Percentiles rank a stretch among this genome's conserved stretches.
phyloP scores from a whole-genome alignment of 2,113 vertebrate genomes.

The Callaeas wilsoni region DNA sequence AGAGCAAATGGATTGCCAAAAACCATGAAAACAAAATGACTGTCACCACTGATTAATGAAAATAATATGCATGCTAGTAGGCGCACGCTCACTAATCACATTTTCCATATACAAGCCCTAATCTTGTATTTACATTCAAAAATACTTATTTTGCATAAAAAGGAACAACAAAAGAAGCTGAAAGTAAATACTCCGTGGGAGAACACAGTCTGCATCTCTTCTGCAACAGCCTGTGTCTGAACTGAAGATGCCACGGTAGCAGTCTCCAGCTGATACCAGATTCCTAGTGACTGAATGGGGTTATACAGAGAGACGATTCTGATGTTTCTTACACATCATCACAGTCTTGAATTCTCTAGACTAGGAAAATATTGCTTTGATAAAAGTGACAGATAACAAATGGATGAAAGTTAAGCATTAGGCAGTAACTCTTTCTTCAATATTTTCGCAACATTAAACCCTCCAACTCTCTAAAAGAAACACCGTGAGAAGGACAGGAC shows the following conservation, averaged over 20 bases:
- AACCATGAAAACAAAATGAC: conserved; percentile 7
- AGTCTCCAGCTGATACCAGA: conserved; percentile 14
- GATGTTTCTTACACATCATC: background rate
- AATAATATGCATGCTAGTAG: conserved; percentile 11
- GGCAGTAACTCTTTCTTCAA: background rate
- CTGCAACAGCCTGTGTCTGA: conserved; percentile 14
- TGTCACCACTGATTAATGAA: conserved; percentile 26
- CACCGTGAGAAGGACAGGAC: background rate
- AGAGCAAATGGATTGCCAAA: background rate
- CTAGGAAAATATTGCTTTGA: conserved; percentile 17
- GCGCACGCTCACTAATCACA: background rate
- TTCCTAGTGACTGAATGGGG: conserved; percentile 54
- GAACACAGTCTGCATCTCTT: background rate
- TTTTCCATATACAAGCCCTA: conserved; percentile 5
- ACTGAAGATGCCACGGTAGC: background rate
- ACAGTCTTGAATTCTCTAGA: background rate
- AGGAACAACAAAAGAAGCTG: conserved; percentile 15
- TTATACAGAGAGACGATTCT: background rate
- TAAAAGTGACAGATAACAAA: conserved; percentile 23
- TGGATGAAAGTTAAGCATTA: conserved; percentile 4
- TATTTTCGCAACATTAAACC: background rate
- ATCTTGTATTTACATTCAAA: conserved; percentile 25
- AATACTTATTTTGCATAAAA: conserved; percentile 25
- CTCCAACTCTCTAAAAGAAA: background rate
- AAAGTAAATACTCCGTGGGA: conserved; percentile 22